Conservation (phyloP, 2,888 invertebrate genomes). For the Acrobasis suavella region DNA sequence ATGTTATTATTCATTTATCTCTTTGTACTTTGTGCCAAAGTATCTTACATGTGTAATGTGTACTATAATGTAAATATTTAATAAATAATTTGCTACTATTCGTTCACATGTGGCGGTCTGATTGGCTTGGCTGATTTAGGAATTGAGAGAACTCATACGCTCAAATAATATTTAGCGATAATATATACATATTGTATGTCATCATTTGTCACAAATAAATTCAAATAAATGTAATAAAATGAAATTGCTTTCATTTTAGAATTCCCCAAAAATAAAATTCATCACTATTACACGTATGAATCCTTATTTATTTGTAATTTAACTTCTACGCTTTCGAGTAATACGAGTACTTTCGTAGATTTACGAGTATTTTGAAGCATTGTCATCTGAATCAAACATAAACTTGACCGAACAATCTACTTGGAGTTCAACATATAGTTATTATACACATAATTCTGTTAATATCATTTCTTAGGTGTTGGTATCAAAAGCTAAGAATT, state of each 20-base stretch:
- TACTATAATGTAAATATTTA: slow-evolving; percentile 52
- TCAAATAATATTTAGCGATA: slow-evolving; percentile 70
- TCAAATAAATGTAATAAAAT: slow-evolving; percentile 70
- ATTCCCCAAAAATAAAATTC: background rate
- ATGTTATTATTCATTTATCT: background rate
- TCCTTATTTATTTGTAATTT: too few relatives aligned
- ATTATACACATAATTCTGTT: too few relatives aligned
- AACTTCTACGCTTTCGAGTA: too few relatives aligned
- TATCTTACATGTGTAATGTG: slow-evolving; percentile 29
- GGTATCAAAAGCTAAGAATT: too few relatives aligned
- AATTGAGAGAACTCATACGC: slow-evolving; percentile 78
- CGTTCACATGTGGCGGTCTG: slow-evolving; percentile 48
- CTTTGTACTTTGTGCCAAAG: slow-evolving; percentile 11
- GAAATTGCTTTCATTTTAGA: slow-evolving; percentile 23
- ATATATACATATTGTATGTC: slow-evolving; percentile 67
- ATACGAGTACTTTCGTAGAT: too few relatives aligned
- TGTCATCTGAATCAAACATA: too few relatives aligned
- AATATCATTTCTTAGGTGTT: too few relatives aligned
- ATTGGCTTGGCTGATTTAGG: slow-evolving; percentile 74
- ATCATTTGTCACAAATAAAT: slow-evolving; percentile 76
- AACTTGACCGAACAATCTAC: too few relatives aligned
- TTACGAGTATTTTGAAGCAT: too few relatives aligned
- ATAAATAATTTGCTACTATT: slow-evolving; percentile 46
- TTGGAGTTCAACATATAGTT: too few relatives aligned
- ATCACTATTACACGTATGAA: too few relatives aligned